phyloP scores from a whole-genome alignment of 2,113 vertebrate species.

The Sinocyclocheilus maitianheensis region DNA sequence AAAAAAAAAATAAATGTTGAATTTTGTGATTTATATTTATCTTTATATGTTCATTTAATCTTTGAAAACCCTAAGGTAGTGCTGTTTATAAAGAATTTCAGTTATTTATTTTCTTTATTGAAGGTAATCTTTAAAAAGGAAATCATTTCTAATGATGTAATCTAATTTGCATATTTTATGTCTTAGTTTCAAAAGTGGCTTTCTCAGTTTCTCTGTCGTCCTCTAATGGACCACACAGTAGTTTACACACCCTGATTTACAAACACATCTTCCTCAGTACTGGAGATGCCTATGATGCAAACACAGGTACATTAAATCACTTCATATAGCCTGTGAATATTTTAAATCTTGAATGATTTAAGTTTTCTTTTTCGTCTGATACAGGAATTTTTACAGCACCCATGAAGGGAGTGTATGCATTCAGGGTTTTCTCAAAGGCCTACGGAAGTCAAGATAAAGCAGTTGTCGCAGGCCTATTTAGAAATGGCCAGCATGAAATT shows the following conservation, averaged over 20 bases:
- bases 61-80: neutral
- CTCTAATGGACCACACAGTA: neutral
- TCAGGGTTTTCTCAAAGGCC: slow-evolving; percentile 40
- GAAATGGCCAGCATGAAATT: slow-evolving; percentile 23
- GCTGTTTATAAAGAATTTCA: neutral
- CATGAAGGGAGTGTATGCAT: slow-evolving; percentile 37
- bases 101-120: neutral
- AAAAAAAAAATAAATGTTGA: neutral
- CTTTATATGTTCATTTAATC: neutral
- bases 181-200: too few relatives aligned
- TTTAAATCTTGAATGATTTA: neutral
- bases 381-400: slow-evolving; percentile 45
- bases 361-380: neutral
- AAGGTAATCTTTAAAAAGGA: neutral
- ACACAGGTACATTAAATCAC: slow-evolving; percentile 26
- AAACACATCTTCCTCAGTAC: slow-evolving; percentile 46
- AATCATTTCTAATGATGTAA: neutral
- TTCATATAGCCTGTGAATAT: neutral
- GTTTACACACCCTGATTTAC: slow-evolving; percentile 15
- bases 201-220: too few relatives aligned
- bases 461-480: slow-evolving; percentile 40
- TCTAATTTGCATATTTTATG: neutral
- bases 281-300: slow-evolving; percentile 38
- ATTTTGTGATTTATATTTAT: neutral
- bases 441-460: neutral